These are phyloP conservation scores for Agelas oroides DNA, from an alignment of 37 sponge, comb jelly and placozoan genomes.

Conservation along the genomic window DNA sequence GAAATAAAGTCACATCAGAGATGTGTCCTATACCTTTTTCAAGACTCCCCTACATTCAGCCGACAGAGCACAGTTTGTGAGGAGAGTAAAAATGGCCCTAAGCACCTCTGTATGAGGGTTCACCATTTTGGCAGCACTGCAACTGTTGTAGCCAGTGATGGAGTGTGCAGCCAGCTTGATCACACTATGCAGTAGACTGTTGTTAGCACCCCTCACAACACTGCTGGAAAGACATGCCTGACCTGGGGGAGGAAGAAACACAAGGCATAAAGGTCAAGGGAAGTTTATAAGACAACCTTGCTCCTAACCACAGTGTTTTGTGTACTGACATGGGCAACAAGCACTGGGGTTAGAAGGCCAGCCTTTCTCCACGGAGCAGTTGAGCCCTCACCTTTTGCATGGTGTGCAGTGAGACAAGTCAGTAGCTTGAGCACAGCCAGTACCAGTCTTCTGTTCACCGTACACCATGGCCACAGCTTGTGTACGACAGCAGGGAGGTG, in stretches of 20 bases:
- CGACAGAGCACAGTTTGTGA: slow-evolving; percentile 66
- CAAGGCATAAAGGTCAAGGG: no score
- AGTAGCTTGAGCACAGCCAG: slow-evolving; percentile 50
- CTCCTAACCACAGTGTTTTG: no score
- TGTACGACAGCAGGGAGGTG: slow-evolving; percentile 39
- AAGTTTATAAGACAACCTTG: no score
- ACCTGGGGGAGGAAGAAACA: slow-evolving; percentile 2
- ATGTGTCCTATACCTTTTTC: slow-evolving; percentile 60
- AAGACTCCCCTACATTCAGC: slow-evolving; percentile 70
- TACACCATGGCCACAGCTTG: slow-evolving; percentile 71
- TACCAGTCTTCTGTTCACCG: slow-evolving; percentile 26
- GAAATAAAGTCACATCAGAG: no score
- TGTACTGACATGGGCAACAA: no score
- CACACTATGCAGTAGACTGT: slow-evolving; percentile 49
- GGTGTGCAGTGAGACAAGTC: slow-evolving; percentile 48
- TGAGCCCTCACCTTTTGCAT: slow-evolving; percentile 63
- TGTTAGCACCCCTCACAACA: not conserved
- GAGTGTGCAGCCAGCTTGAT: slow-evolving; percentile 34
- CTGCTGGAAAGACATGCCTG: slow-evolving; percentile 24
- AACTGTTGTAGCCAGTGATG: slow-evolving; percentile 39
- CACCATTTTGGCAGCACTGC: slow-evolving; percentile 12
- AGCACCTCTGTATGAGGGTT: slow-evolving; percentile 48
- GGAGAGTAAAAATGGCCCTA: slow-evolving; percentile 56
- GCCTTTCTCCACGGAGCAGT: no score
- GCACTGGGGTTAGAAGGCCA: no score